Percentiles rank a stretch among this genome's conserved stretches.
Conservation (phyloP, 2,888 invertebrate species). For the Orthonychiurus folsomi region DNA sequence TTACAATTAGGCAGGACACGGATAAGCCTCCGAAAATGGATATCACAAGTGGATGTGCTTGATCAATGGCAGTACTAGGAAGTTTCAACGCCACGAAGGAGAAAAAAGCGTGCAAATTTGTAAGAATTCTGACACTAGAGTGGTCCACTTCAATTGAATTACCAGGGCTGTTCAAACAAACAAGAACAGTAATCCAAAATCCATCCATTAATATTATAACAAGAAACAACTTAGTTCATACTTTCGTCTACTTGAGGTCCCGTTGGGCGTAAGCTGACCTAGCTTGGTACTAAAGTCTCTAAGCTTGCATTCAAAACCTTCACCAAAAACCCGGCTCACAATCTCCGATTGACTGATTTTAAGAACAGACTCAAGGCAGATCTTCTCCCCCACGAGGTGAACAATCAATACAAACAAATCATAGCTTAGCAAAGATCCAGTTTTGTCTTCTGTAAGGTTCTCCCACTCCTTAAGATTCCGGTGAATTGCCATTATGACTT, state of each 20-base stretch:
- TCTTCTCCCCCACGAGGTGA: constrained; percentile 25
- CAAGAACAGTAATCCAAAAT: too few species aligned
- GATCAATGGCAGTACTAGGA: background rate
- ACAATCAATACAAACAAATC: constrained; percentile 23
- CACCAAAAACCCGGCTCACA: constrained; percentile 14
- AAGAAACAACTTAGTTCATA: too few species aligned
- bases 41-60: background rate
- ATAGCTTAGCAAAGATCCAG: constrained; percentile 9
- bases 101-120: background rate
- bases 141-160: constrained; percentile 3
- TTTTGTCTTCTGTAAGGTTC: constrained; percentile 15
- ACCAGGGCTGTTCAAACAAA: too few species aligned
- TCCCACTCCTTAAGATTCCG: constrained; percentile 24
- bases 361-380: constrained; percentile 17
- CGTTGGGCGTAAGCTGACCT: too few species aligned
- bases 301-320: constrained; percentile 15
- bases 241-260: too few species aligned
- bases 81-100: background rate
- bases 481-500: constrained; percentile 22
- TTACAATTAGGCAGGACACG: too few species aligned
- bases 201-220: too few species aligned
- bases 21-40: background rate
- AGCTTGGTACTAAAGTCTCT: too few species aligned
- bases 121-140: background rate
- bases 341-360: constrained; percentile 17